Conservation (phyloP, 2,797 vertebrate species). For the Microcaecilia unicolor region DNA sequence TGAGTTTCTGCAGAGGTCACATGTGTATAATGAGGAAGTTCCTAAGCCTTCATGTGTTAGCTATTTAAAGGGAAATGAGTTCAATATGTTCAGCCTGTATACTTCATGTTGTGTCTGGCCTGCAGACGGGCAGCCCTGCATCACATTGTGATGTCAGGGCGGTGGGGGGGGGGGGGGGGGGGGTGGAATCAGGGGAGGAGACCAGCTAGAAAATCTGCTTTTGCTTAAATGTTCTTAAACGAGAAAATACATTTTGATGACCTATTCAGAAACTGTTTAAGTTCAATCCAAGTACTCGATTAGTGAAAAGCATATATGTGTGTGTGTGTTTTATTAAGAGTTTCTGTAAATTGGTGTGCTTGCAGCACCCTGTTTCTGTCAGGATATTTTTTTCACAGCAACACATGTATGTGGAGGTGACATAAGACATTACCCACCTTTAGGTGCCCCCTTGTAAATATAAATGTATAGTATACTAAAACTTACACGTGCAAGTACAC, state of each 20-base stretch:
- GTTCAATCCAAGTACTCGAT: conserved; percentile 12
- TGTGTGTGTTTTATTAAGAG: background rate
- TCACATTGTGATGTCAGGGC: background rate
- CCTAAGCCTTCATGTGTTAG: background rate
- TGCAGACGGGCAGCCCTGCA: conserved; percentile 23
- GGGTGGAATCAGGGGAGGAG: too few relatives aligned
- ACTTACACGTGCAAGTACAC: too few relatives aligned
- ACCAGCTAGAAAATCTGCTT: conserved; percentile 36
- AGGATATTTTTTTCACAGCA: background rate
- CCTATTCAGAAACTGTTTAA: conserved; percentile 14
- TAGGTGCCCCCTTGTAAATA: too few relatives aligned
- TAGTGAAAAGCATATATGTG: background rate
- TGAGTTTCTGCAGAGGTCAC: conserved; percentile 2
- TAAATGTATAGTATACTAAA: too few relatives aligned
- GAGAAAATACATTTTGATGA: conserved; percentile 18
- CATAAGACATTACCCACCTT: too few relatives aligned
- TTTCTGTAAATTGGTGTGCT: conserved; percentile 9
- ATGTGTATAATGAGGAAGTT: background rate
- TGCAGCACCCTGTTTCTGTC: conserved; percentile 8
- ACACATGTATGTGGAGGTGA: conserved; percentile 6
- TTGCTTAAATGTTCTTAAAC: conserved; percentile 32
- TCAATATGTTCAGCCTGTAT: conserved; percentile 9
- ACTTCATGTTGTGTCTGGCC: background rate
- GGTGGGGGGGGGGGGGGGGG: conserved; percentile 5
- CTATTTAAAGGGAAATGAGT: conserved; percentile 10